These are phyloP conservation scores for Hydractinia symbiolongicarpus DNA, from an alignment of 30 jellyfish, hydroid and myxozoan species.

Conservation along the genomic window DNA sequence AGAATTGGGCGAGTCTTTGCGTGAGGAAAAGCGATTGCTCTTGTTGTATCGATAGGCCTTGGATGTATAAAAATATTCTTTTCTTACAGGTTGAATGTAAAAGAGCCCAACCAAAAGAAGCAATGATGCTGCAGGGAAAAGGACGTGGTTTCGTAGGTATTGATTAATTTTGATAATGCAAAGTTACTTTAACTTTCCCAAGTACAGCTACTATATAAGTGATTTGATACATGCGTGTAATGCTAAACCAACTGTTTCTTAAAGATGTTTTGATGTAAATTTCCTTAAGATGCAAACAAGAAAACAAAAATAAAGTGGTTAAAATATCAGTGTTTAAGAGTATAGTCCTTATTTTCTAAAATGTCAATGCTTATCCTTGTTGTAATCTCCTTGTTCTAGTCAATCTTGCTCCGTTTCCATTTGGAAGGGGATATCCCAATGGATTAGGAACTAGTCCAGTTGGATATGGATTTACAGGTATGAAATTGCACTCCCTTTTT, in stretches of 20 bases:
- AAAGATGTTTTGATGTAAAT: no score
- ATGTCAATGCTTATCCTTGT: no score
- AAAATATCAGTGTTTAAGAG: no score
- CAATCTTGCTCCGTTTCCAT: conserved; percentile 53
- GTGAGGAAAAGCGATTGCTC: no score
- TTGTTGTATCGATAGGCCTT: no score
- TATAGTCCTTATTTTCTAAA: no score
- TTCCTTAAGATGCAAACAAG: no score
- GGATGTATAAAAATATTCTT: neutral
- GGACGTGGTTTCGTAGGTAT: conserved; percentile 51
- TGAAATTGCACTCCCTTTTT: neutral
- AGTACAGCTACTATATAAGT: neutral
- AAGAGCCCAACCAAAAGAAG: conserved; percentile 96
- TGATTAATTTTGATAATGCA: neutral
- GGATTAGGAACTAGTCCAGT: conserved; percentile 20
- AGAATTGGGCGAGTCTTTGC: no score
- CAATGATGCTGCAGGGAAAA: conserved; percentile 79
- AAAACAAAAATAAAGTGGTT: no score
- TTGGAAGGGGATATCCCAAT: conserved; percentile 50
- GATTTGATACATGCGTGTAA: no score
- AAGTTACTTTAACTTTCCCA: no score
- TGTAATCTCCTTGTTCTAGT: conserved; percentile 24
- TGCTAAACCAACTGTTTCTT: no score
- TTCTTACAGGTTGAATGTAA: conserved; percentile 87
- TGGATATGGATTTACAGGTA: conserved; percentile 32